Percentiles rank a stretch among this genome's conserved stretches.
Conservation (phyloP, 2,797 vertebrate genomes). For the Sebastes diploproa region DNA sequence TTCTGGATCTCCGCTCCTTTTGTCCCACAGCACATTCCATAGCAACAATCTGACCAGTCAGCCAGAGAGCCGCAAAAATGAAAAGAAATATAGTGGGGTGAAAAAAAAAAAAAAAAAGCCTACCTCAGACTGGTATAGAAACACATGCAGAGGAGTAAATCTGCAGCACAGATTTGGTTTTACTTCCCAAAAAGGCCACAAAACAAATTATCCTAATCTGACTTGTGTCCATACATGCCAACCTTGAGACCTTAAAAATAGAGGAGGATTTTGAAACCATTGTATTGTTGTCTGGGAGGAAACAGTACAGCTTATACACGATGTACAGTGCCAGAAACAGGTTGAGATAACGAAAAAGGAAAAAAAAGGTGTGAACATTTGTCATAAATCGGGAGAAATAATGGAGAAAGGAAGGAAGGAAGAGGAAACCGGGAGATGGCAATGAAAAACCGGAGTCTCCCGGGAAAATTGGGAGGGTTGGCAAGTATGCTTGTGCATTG, state of each 20-base stretch:
- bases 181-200: neutral
- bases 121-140: slow-evolving; percentile 41
- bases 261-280: neutral
- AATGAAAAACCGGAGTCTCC: no score
- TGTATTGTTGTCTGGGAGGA: no score
- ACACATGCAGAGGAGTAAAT: neutral
- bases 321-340: no score
- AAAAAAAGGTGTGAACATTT: no score
- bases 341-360: no score
- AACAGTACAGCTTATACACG: no score
- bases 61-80: slow-evolving; percentile 61
- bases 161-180: neutral
- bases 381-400: no score
- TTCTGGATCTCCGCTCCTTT: slow-evolving; percentile 77
- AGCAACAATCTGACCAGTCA: slow-evolving; percentile 74
- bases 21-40: slow-evolving; percentile 80
- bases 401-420: no score
- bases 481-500: neutral
- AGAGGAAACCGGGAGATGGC: no score
- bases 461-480: no score
- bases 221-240: no score
- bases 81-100: slow-evolving; percentile 56
- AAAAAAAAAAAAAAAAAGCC: slow-evolving; percentile 1
- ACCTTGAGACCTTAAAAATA: no score
- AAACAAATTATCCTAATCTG: neutral